phyloP scores from a whole-genome alignment of 2,113 vertebrate species.

The Paedocypris sp. region DNA sequence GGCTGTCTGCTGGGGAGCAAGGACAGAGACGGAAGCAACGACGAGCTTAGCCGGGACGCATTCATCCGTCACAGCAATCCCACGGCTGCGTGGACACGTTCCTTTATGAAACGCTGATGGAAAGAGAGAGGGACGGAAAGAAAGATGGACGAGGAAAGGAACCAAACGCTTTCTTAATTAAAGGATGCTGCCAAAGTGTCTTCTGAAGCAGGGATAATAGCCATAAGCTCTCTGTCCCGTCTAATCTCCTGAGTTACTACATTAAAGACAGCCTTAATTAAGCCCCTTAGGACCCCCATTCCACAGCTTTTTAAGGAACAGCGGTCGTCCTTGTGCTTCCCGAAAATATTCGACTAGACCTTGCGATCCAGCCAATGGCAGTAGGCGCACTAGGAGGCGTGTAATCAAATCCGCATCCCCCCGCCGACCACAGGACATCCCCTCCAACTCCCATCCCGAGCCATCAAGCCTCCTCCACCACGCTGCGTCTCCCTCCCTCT shows the following conservation, averaged over 20 bases:
- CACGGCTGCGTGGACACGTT: constrained; percentile 28
- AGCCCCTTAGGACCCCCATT: constrained; percentile 29
- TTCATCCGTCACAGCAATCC: constrained; percentile 39
- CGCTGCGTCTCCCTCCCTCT: constrained; percentile 8
- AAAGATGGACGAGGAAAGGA: constrained; percentile 18
- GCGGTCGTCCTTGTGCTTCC: background rate
- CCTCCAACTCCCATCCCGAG: background rate
- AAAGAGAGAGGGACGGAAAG: background rate
- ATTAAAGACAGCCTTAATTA: constrained; percentile 41
- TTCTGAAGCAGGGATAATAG: constrained; percentile 30
- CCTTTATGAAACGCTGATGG: constrained; percentile 13
- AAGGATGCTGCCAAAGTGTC: constrained; percentile 31
- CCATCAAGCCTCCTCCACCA: background rate
- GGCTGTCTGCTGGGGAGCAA: background rate
- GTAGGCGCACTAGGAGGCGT: background rate
- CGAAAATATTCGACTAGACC: background rate
- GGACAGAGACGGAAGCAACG: constrained; percentile 20
- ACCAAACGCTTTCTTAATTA: constrained; percentile 27
- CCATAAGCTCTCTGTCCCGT: constrained; percentile 34
- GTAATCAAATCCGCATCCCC: background rate
- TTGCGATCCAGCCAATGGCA: background rate
- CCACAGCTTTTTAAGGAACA: background rate
- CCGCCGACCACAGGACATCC: background rate
- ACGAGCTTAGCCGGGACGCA: constrained; percentile 30
- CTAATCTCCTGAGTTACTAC: constrained; percentile 41